Conservation (phyloP, 2,113 vertebrate species). For the Blennius ocellaris region DNA sequence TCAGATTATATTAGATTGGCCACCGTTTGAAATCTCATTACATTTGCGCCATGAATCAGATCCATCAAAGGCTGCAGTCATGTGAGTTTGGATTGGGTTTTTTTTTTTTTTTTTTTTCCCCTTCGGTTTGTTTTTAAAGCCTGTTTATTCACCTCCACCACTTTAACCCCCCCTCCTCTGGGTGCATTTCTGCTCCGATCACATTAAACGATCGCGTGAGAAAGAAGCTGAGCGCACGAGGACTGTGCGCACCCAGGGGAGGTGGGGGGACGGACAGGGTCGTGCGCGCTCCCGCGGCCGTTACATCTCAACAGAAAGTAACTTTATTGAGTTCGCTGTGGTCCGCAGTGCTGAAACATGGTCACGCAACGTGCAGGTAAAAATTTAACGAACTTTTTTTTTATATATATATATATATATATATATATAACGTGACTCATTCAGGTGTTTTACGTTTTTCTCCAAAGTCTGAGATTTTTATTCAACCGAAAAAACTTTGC, state of each 20-base stretch:
- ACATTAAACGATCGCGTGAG: conserved; percentile 51
- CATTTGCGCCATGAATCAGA: conserved; percentile 6
- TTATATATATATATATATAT: too few relatives aligned
- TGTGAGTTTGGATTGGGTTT: conserved; percentile 1
- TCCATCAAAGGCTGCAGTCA: conserved; percentile 14
- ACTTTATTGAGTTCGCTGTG: too few relatives aligned
- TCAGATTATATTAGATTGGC: conserved; percentile 30
- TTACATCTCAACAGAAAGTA: too few relatives aligned
- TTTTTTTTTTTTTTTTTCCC: background rate
- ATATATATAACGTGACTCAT: too few relatives aligned
- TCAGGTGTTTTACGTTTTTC: too few relatives aligned
- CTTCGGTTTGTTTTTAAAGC: conserved; percentile 3
- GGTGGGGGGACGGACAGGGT: background rate
- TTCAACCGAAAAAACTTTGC: too few relatives aligned
- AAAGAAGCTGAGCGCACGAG: conserved; percentile 35
- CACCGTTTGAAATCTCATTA: conserved; percentile 9
- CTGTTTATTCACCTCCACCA: background rate
- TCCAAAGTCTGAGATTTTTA: too few relatives aligned
- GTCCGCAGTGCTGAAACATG: too few relatives aligned
- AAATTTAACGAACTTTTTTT: too few relatives aligned
- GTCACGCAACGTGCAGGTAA: too few relatives aligned
- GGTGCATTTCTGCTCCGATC: conserved; percentile 10
- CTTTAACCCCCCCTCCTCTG: too few relatives aligned
- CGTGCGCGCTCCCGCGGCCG: background rate
- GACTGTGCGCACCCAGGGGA: background rate